These are phyloP conservation scores for Corythaeola cristata DNA, from an alignment of 2,113 vertebrate genomes.

Conservation along the genomic window DNA sequence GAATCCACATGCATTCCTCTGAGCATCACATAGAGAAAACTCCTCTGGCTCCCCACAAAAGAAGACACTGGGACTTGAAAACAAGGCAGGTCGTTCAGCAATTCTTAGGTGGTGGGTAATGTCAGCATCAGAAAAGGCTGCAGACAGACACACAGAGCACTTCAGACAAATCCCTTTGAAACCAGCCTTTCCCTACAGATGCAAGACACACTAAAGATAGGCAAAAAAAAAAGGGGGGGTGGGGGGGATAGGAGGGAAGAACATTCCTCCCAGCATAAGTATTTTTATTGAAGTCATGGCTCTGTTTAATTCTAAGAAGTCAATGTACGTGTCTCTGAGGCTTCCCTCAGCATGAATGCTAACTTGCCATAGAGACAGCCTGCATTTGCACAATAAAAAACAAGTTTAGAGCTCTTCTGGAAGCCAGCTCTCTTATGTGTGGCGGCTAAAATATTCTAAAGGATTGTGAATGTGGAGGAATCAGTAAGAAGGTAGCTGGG, in stretches of 20 bases:
- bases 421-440: not conserved
- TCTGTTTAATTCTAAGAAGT: not conserved
- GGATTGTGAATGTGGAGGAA: not conserved
- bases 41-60: not conserved
- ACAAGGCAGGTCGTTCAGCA: conserved; percentile 9
- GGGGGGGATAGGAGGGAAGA: not conserved
- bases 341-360: not conserved
- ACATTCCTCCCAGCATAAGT: not conserved
- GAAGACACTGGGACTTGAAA: not conserved
- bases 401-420: not conserved
- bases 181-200: not conserved
- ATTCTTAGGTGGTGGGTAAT: conserved; percentile 30
- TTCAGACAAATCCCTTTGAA: conserved; percentile 47
- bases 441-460: not conserved
- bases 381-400: not conserved
- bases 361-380: not conserved
- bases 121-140: conserved; percentile 33
- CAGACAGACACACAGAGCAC: not conserved
- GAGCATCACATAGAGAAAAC: conserved; percentile 21
- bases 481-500: not conserved
- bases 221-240: not conserved
- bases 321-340: not conserved
- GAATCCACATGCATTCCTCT: conserved; percentile 44
- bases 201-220: not conserved
- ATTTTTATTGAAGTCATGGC: not conserved